Percentiles rank a stretch among this genome's conserved stretches.
Conservation (phyloP, 2,113 vertebrate species). For the Lamprologus speciosus region DNA sequence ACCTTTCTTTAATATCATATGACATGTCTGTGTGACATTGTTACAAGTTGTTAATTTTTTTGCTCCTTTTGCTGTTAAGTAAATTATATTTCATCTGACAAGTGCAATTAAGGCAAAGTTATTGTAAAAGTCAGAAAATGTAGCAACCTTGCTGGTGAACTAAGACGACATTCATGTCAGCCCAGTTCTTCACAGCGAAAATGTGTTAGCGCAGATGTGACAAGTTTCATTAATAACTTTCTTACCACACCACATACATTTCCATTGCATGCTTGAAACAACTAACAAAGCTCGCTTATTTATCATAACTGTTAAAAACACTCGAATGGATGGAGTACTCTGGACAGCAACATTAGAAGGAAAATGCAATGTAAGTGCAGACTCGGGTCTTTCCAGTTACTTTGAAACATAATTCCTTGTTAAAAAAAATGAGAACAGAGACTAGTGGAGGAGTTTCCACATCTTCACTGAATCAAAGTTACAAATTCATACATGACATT, state of each 20-base stretch:
- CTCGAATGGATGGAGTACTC: not conserved
- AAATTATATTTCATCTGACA: not conserved
- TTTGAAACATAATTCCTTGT: not conserved
- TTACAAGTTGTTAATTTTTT: not conserved
- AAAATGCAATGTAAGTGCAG: not conserved
- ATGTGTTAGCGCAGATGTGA: constrained; percentile 15
- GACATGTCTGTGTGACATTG: not conserved
- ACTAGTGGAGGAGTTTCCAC: not conserved
- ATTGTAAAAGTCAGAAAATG: not conserved
- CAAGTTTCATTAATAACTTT: constrained; percentile 23
- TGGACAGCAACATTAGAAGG: not conserved
- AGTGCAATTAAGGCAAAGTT: constrained; percentile 23
- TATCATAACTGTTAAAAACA: not conserved
- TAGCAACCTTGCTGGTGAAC: not conserved
- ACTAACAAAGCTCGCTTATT: not conserved
- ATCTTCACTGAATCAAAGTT: not conserved
- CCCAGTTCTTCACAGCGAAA: not conserved
- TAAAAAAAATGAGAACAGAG: not conserved
- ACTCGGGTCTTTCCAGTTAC: not conserved
- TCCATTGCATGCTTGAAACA: not conserved
- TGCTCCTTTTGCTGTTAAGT: not conserved
- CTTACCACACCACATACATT: not conserved
- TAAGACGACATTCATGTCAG: not conserved
- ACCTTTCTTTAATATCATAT: not conserved
- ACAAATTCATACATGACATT: not conserved